Conservation (phyloP, 2,113 vertebrate species). For the Isichthys henryi region DNA sequence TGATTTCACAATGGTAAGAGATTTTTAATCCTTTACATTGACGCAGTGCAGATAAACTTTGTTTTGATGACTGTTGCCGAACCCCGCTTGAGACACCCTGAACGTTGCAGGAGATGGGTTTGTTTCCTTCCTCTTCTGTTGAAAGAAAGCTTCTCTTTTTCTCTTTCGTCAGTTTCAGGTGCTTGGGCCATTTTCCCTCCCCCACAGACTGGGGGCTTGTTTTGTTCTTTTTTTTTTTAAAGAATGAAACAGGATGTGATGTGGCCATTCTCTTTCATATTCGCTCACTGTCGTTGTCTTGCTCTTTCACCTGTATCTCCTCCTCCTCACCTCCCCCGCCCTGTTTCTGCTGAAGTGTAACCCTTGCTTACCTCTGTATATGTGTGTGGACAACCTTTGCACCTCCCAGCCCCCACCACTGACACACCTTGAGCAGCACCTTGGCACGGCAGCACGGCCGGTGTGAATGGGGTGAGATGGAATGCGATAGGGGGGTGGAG, state of each 20-base stretch:
- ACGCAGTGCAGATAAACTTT: background rate
- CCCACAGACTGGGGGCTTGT: background rate
- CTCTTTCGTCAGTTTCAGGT: background rate
- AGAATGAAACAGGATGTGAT: background rate
- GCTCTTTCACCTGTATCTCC: background rate
- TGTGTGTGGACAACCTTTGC: background rate
- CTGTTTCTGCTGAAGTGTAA: background rate
- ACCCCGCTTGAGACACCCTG: background rate
- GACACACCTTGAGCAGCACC: background rate
- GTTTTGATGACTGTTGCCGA: background rate
- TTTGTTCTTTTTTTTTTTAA: background rate
- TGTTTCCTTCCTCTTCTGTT: background rate
- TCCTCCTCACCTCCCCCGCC: background rate
- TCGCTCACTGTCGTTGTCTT: background rate
- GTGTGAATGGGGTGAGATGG: background rate
- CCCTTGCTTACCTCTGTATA: background rate
- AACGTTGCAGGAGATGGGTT: background rate
- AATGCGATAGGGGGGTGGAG: background rate
- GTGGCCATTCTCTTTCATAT: background rate
- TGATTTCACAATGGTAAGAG: background rate
- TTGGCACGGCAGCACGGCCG: background rate
- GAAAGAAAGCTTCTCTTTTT: background rate
- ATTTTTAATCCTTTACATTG: background rate
- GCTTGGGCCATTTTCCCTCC: background rate
- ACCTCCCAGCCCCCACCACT: background rate